A percentile compares a stretch with the other conserved stretches of the same genome.
These are phyloP conservation scores for Drosophila novamexicana DNA, from an alignment of 1,140 invertebrate genomes.

Conservation along the genomic window DNA sequence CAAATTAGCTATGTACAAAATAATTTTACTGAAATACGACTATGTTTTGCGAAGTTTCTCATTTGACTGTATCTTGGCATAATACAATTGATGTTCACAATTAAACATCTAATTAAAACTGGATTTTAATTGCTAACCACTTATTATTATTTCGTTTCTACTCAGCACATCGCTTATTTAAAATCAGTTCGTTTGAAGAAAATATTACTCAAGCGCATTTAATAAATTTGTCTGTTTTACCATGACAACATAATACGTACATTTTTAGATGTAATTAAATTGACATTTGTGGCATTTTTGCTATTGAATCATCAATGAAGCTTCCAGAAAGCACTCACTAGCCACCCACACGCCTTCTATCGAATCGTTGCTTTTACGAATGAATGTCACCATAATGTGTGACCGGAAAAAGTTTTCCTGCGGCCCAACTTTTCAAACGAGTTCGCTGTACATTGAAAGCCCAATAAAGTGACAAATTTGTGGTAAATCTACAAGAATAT, in stretches of 20 bases:
- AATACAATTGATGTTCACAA: neutral
- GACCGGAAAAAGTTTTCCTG: slow-evolving; percentile 46
- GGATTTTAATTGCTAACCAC: neutral
- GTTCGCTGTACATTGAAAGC: slow-evolving; percentile 46
- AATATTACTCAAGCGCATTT: neutral
- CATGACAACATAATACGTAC: neutral
- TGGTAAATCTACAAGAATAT: slow-evolving; percentile 55
- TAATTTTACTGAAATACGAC: slow-evolving; percentile 30
- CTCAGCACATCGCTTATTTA: neutral
- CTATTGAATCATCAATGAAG: slow-evolving; percentile 5
- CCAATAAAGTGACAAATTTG: slow-evolving; percentile 57
- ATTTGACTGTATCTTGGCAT: neutral
- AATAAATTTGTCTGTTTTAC: neutral
- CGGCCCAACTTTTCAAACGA: slow-evolving; percentile 40
- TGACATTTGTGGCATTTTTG: slow-evolving; percentile 19
- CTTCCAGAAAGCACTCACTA: neutral
- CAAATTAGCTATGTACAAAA: slow-evolving; percentile 16
- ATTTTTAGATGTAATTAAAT: slow-evolving; percentile 36
- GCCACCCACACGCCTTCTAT: neutral
- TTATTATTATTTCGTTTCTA: neutral
- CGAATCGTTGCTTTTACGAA: slow-evolving; percentile 5
- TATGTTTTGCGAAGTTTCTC: slow-evolving; percentile 4
- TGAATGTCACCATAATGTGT: slow-evolving; percentile 53
- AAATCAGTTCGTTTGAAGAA: neutral
- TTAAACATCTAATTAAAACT: neutral